Evolutionary conservation across 2,888 invertebrate species (phyloP), one percentile per base, ranked within the genome.

Genomic region (Physocephala rufipes): DNA sequence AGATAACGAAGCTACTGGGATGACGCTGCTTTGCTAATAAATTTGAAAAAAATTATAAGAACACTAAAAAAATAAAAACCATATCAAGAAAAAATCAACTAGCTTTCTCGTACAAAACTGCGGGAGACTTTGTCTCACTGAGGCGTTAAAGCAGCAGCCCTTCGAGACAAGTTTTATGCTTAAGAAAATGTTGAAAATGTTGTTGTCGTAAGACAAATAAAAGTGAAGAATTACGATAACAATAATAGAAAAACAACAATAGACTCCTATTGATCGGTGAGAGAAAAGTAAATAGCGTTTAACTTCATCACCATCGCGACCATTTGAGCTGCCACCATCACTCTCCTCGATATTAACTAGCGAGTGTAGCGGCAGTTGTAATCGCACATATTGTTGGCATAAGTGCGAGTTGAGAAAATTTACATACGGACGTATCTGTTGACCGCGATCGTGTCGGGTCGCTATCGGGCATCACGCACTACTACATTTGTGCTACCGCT

Each of bases 381-480:
- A n/a, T n/a, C 49, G 53, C 53, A 12, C 21, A 21, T 21, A 12
- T 9, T 21, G n/a, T 21, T 9, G 21, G 21, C 19, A 21, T 9
- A 16, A 47, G 53, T 19, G 36, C 51, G 53, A 66, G 66, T 66
- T 51, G 36, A 36, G 53, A 36, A 53, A 66, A 36, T 66, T 66
- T 66, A 53, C 66, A 66, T 66, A n/a, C 51, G 36, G 9, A 9
- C 36, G 36, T 26, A 43, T 67, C 55, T 67, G 55, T 16, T 58
- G 55, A 24, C n/a, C 58, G 43, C 67, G 58, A 67, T 67, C 67
- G 58, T 58, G 67, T 58, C 26, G 21, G 16, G 30, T 21, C 58
- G 21, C 58, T 45, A 67, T 67, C 58, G 24, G 24, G 28, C 30
- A 36, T 9, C 36, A 28, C 51, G 19, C 49, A 51, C 26, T 51